Conservation (phyloP, 2,888 invertebrate genomes). For the Craniophora ligustri region DNA sequence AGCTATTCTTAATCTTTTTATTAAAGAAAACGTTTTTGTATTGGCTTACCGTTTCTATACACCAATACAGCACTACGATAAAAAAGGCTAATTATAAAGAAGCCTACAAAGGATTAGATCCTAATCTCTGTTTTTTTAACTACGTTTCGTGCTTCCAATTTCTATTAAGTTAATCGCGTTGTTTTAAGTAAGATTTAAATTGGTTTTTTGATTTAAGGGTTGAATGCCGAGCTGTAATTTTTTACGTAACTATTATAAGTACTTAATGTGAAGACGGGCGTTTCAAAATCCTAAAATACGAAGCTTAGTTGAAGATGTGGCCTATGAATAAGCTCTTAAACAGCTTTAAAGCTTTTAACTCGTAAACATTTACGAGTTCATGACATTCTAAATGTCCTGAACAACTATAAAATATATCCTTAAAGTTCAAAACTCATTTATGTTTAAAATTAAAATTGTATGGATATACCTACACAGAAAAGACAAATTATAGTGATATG, state of each 20-base stretch:
- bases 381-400: no score
- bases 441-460: constrained; percentile 20
- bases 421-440: constrained; percentile 1
- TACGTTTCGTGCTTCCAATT: constrained; percentile 57
- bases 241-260: constrained; percentile 31
- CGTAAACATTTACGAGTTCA: no score
- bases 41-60: no score
- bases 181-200: constrained; percentile 60
- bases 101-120: constrained; percentile 53
- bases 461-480: constrained; percentile 4
- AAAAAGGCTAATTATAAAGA: constrained; percentile 45
- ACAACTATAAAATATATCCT: no score
- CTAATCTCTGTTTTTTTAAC: constrained; percentile 55
- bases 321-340: background rate
- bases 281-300: background rate
- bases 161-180: constrained; percentile 51
- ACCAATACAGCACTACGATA: background rate
- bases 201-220: constrained; percentile 62
- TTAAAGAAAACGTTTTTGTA: no score
- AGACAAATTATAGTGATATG: constrained; percentile 33
- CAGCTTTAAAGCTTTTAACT: no score
- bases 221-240: constrained; percentile 72
- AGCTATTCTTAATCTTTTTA: no score
- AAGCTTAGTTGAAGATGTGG: background rate
- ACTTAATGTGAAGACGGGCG: no score